Conservation (phyloP, 53 echinoderm and acorn worm species). For the Echinometra lucunter region DNA sequence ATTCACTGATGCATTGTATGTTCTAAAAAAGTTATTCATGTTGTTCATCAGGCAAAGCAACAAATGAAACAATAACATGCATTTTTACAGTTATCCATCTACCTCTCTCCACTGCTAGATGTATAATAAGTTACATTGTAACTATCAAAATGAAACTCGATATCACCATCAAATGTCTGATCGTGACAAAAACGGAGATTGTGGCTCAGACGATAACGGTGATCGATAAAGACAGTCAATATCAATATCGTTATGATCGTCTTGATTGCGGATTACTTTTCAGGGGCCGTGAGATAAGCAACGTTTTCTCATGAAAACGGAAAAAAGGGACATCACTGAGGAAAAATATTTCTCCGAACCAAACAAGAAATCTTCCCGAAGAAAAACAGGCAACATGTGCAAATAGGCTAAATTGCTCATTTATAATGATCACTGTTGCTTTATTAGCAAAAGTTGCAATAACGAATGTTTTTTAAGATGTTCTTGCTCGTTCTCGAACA, state of each 20-base stretch:
- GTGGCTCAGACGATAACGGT: neutral
- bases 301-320: neutral
- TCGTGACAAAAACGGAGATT: neutral
- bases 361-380: neutral
- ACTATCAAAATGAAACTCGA: conserved; percentile 1
- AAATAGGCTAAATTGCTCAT: too few species aligned
- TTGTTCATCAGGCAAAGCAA: neutral
- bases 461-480: too few species aligned
- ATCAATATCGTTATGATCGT: conserved; percentile 24
- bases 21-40: too few species aligned
- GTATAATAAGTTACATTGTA: neutral
- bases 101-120: neutral
- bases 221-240: conserved; percentile 13
- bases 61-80: neutral
- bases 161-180: neutral
- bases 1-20: too few species aligned
- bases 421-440: too few species aligned
- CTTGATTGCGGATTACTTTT: neutral
- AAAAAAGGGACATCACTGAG: neutral
- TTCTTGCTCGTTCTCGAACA: too few species aligned
- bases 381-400: too few species aligned
- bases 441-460: too few species aligned
- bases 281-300: neutral
- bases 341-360: too few species aligned
- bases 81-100: neutral